Conservation (phyloP, 2,888 invertebrate species). For the Parelbella ahira region DNA sequence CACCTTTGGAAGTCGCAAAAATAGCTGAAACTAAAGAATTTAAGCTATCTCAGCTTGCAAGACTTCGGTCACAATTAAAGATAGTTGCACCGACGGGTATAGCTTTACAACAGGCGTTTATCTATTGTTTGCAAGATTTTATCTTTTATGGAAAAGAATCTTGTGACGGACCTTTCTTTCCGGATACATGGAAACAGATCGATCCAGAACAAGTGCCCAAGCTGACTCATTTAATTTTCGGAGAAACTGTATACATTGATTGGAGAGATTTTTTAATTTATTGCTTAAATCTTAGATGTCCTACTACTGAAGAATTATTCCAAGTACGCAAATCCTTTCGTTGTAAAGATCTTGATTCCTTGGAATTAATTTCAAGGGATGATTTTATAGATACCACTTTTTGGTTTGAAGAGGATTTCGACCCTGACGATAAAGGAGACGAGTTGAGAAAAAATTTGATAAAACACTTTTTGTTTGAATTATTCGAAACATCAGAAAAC, state of each 20-base stretch:
- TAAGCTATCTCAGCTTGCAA: conserved; percentile 57
- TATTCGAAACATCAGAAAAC: conserved; percentile 71
- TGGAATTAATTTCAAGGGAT: conserved; percentile 56
- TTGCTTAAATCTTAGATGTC: conserved; percentile 78
- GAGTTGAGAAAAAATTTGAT: conserved; percentile 55
- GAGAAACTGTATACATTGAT: conserved; percentile 77
- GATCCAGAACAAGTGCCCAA: conserved; percentile 63
- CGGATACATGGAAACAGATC: conserved; percentile 61
- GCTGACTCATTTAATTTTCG: conserved; percentile 72
- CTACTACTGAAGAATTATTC: conserved; percentile 76
- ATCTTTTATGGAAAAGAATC: conserved; percentile 68
- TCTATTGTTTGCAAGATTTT: conserved; percentile 77
- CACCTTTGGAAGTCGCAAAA: conserved; percentile 32
- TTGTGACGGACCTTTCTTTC: conserved; percentile 54
- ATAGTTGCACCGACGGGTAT: conserved; percentile 67
- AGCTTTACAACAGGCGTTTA: conserved; percentile 65
- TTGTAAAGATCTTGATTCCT: conserved; percentile 60
- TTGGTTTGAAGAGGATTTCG: conserved; percentile 65
- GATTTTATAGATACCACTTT: conserved; percentile 49
- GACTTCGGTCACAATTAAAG: conserved; percentile 56
- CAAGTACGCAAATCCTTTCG: conserved; percentile 67
- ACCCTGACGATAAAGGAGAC: conserved; percentile 40
- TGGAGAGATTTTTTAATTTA: conserved; percentile 85
- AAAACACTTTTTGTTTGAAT: conserved; percentile 79
- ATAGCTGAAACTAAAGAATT: conserved; percentile 52